Evolutionary conservation across 2,797 vertebrate species (phyloP).

Genomic region (Serranus cabrilla): DNA sequence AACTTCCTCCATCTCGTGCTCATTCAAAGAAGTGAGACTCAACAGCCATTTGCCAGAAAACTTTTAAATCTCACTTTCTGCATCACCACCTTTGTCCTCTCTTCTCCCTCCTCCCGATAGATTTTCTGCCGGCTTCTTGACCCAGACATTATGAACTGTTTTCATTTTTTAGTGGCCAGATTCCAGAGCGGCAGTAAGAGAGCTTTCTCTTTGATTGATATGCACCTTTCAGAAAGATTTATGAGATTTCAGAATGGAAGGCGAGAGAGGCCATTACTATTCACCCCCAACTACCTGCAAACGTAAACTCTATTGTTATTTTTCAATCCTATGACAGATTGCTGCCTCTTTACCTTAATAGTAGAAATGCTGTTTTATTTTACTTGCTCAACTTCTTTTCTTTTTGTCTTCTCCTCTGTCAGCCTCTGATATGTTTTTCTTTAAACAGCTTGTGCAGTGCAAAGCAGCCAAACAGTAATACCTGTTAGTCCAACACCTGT

Average conservation of each 20-base stretch:
- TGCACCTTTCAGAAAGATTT: constrained; percentile 36
- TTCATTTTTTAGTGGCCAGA: constrained; percentile 34
- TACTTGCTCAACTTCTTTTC: background rate
- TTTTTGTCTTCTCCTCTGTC: background rate
- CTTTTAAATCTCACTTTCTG: constrained; percentile 49
- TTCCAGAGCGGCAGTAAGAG: constrained; percentile 19
- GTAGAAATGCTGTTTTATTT: background rate
- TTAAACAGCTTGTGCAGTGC: background rate
- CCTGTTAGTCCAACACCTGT: constrained; percentile 4
- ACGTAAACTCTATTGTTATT: background rate
- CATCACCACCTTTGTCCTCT: constrained; percentile 28
- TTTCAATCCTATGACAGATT: background rate
- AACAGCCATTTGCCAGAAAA: constrained; percentile 39
- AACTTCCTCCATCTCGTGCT: constrained; percentile 35
- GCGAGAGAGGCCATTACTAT: constrained; percentile 19
- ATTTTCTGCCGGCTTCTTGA: constrained; percentile 46
- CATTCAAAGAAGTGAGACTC: constrained; percentile 39
- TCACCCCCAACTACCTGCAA: constrained; percentile 13
- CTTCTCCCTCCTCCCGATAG: background rate
- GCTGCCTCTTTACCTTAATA: background rate
- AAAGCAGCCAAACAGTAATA: background rate
- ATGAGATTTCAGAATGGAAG: constrained; percentile 50
- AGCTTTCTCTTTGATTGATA: constrained; percentile 48
- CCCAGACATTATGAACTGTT: constrained; percentile 41
- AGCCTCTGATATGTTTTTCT: background rate